phyloP scores from a whole-genome alignment of 1,140 invertebrate genomes.

The Tetramorium alpestre region DNA sequence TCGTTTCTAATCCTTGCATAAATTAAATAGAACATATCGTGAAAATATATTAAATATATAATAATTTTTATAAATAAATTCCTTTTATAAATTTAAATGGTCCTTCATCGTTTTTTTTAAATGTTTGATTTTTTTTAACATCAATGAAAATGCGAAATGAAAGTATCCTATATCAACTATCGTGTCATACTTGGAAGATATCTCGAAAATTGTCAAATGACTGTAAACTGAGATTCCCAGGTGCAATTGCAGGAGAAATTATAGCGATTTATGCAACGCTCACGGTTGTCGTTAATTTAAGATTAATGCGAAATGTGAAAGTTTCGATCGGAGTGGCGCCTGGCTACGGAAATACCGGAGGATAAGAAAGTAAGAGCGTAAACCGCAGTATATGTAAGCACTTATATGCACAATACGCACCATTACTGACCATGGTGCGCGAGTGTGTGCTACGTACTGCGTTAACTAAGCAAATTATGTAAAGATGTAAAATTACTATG shows the following conservation, averaged over 20 bases:
- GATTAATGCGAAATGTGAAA: conserved; percentile 83
- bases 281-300: conserved; percentile 76
- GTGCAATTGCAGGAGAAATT: conserved; percentile 5
- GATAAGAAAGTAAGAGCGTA: conserved; percentile 80
- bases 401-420: conserved; percentile 60
- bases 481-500: conserved; percentile 30
- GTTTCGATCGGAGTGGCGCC: conserved; percentile 70
- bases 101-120: not conserved
- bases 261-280: conserved; percentile 74
- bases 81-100: not conserved
- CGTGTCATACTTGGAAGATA: not conserved
- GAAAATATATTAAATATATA: not conserved
- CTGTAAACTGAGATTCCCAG: not conserved
- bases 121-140: too few species aligned
- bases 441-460: conserved; percentile 13
- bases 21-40: not conserved
- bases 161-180: not conserved
- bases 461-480: conserved; percentile 53
- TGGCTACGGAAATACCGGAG: conserved; percentile 66
- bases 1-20: not conserved
- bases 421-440: conserved; percentile 31
- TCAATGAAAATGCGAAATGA: not conserved
- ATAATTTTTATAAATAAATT: not conserved
- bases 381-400: conserved; percentile 66
- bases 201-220: not conserved